Conservation (phyloP, 2,797 vertebrate species). For the Lagodon rhomboides region DNA sequence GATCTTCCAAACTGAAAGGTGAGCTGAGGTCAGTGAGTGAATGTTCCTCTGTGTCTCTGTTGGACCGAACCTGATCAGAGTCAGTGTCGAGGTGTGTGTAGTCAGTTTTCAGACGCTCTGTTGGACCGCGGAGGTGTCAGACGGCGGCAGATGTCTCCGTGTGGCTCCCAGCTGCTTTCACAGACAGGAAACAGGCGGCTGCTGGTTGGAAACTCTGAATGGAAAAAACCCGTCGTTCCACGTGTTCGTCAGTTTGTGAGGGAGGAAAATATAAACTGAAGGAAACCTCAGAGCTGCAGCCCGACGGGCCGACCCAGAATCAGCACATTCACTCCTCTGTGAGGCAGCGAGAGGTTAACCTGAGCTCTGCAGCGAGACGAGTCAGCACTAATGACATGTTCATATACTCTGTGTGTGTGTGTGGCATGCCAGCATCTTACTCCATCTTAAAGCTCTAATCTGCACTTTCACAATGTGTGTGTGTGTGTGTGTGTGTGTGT, state of each 20-base stretch:
- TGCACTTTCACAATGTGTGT: slow-evolving; percentile 17
- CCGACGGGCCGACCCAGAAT: background rate
- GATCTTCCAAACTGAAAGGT: too few relatives aligned
- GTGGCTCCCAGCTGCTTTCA: background rate
- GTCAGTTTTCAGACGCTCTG: background rate
- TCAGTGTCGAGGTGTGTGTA: background rate
- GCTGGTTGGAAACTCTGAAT: slow-evolving; percentile 47
- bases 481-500: slow-evolving; percentile 28
- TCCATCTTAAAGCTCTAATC: slow-evolving; percentile 28
- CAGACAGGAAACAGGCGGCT: slow-evolving; percentile 10
- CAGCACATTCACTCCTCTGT: background rate
- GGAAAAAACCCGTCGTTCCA: slow-evolving; percentile 4
- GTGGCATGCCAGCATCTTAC: slow-evolving; percentile 1
- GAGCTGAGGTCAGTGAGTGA: too few relatives aligned
- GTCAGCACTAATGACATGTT: too few relatives aligned
- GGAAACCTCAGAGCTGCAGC: background rate
- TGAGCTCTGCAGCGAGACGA: too few relatives aligned
- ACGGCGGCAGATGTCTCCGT: slow-evolving; percentile 12
- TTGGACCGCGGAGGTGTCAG: slow-evolving; percentile 12
- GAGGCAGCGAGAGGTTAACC: background rate
- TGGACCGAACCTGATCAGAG: background rate
- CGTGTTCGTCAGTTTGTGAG: slow-evolving; percentile 25
- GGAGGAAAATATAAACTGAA: background rate
- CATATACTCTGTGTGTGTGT: background rate
- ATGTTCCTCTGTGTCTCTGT: background rate